Evolutionary conservation across 2,797 vertebrate genomes (phyloP), one percentile per base, ranked within the genome.

Genomic region (Cryptoblepharus egeriae): DNA sequence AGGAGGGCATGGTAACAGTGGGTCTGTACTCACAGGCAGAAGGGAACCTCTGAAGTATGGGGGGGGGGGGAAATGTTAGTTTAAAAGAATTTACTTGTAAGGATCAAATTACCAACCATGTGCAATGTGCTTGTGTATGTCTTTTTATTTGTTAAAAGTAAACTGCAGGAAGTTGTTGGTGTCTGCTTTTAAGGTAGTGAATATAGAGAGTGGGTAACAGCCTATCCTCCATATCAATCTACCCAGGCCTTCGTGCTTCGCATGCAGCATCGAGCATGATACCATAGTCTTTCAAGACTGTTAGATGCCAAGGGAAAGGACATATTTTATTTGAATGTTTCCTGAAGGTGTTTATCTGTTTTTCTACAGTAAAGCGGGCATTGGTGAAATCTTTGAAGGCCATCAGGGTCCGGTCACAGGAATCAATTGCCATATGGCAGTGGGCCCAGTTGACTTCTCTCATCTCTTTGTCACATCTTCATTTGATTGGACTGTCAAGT

Each of bases 401-500:
- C 98, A 99, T 92, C 98, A 99, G 94, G 98, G 98, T 75, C 98
- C 98, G 0, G 97, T 99, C 84, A 99, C 98, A 0, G 98, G 98
- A 92, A 97, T 99, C 95, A 98, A 98, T 78, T 99, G 98, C 90
- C 98, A 99, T 94, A 96, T 97, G 91, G 98, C 98, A 0, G 97
- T 98, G 90, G 98, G 98, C 57, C 96, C 97, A 0, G 95, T 99
- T 0, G 98, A 99, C 93, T 99, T 99, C 85, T 99, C 98, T 70
- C 98, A 99, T 93, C 97, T 99, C 75, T 99, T 99, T 90, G 97
- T 98, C 92, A 98, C 98, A 2, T 99, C 98, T 1, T 99, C 98
- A 3, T 99, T 99, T 83, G 98, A 99, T 95, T 99, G 98, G 98
- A 99, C 98, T 28, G 96, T 99, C 92, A 99, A 99, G 92, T 93